A percentile compares a stretch with the other conserved stretches of the same genome.
Conservation (phyloP, 2,113 vertebrate species). For the Clupea harengus region DNA sequence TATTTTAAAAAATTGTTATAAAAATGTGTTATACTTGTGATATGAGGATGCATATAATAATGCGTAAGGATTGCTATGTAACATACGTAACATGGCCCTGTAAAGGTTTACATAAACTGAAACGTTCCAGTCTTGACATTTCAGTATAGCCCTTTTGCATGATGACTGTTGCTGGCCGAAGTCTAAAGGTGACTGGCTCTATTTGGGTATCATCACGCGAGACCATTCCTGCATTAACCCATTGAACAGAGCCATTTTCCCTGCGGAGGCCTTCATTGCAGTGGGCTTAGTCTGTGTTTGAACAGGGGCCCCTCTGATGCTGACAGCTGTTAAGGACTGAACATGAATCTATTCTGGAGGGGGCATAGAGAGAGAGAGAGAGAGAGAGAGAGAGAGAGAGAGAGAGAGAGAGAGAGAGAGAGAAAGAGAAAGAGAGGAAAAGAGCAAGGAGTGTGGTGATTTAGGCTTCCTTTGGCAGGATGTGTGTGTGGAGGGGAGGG, state of each 20-base stretch:
- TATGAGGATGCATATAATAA: too few species aligned
- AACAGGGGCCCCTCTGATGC: background rate
- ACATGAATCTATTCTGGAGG: background rate
- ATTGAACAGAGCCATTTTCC: background rate
- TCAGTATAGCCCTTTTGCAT: background rate
- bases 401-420: background rate
- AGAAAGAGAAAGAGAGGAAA: background rate
- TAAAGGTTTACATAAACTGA: background rate
- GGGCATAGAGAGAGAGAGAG: background rate
- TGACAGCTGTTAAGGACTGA: conserved; percentile 3
- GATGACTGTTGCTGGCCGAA: background rate
- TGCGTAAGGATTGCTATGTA: background rate
- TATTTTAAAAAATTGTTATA: background rate
- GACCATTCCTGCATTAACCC: background rate
- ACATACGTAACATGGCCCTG: background rate
- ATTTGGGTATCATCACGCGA: background rate
- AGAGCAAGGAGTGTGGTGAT: background rate
- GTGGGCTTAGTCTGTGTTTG: conserved; percentile 9
- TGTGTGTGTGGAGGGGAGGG: background rate
- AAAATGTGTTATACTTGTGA: background rate
- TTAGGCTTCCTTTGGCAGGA: background rate
- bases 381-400: background rate
- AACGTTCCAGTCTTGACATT: background rate
- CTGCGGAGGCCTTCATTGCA: background rate
- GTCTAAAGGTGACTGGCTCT: background rate